Conservation (phyloP, 2,797 vertebrate species). For the Gambusia yucatana region DNA sequence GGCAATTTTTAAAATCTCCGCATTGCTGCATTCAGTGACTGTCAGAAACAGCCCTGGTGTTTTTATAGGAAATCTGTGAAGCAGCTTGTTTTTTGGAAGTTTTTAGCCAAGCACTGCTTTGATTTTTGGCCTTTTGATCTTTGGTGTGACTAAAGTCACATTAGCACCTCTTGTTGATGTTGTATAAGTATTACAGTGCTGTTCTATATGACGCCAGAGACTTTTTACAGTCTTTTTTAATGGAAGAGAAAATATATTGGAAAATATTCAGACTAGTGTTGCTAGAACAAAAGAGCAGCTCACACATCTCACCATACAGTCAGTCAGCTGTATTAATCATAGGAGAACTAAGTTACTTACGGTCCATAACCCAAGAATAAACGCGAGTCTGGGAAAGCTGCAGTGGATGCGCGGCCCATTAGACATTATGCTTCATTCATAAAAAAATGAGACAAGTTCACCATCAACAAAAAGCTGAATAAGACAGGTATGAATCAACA, state of each 20-base stretch:
- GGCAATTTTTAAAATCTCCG: neutral
- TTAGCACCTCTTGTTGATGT: neutral
- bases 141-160: neutral
- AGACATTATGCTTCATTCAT: constrained; percentile 26
- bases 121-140: neutral
- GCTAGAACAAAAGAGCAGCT: neutral
- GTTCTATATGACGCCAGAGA: neutral
- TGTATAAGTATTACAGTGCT: neutral
- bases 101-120: neutral
- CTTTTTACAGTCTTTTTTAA: neutral
- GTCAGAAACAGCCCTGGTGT: neutral
- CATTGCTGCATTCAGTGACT: too few relatives aligned
- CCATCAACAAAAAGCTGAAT: constrained; percentile 23
- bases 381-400: constrained; percentile 8
- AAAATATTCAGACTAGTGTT: neutral
- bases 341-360: constrained; percentile 2
- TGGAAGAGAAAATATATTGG: neutral
- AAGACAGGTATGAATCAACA: neutral
- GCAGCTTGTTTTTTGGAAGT: neutral
- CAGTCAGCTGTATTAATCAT: neutral
- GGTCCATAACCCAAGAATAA: constrained; percentile 3
- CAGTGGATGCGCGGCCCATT: constrained; percentile 29
- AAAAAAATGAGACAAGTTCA: constrained; percentile 30
- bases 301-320: neutral
- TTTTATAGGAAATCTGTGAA: neutral